Conservation (phyloP, 1,140 invertebrate genomes). For the Bombus terrestris region DNA sequence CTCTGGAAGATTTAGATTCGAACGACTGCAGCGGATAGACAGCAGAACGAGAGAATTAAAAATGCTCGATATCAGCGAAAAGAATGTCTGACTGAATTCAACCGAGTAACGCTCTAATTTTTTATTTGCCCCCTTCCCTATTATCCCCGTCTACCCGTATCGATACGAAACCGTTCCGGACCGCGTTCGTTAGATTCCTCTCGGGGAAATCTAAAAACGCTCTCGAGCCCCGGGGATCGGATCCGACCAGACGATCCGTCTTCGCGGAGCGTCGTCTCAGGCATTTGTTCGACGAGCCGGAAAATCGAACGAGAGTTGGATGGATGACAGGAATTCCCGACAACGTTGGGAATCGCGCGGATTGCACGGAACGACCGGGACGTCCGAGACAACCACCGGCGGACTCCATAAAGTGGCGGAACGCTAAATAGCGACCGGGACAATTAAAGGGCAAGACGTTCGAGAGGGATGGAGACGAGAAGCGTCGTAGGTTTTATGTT, state of each 20-base stretch:
- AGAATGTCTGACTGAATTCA: not conserved
- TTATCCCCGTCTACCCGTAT: constrained; percentile 6
- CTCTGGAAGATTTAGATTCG: not conserved
- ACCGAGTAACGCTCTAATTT: constrained; percentile 1
- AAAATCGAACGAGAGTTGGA: constrained; percentile 63
- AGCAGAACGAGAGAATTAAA: constrained; percentile 4
- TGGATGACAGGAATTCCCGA: constrained; percentile 48
- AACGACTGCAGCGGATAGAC: not conserved
- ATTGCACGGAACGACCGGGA: not conserved
- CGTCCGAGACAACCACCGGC: not conserved
- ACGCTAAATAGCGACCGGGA: constrained; percentile 9
- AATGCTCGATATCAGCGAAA: constrained; percentile 1
- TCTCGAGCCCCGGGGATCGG: constrained; percentile 24
- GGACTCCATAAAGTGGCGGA: not conserved
- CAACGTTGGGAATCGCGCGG: constrained; percentile 17
- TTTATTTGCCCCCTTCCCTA: not conserved
- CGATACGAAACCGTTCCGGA: not conserved
- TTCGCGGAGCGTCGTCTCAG: constrained; percentile 42
- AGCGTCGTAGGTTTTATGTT: not conserved
- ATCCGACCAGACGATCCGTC: constrained; percentile 53
- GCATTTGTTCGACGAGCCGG: constrained; percentile 57
- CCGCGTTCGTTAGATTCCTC: constrained; percentile 2
- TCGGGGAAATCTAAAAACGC: constrained; percentile 40
- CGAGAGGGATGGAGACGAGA: not conserved
- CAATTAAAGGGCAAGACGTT: not conserved